Evolutionary conservation across 2,888 invertebrate genomes (phyloP).

Genomic region (Acronicta psi): DNA sequence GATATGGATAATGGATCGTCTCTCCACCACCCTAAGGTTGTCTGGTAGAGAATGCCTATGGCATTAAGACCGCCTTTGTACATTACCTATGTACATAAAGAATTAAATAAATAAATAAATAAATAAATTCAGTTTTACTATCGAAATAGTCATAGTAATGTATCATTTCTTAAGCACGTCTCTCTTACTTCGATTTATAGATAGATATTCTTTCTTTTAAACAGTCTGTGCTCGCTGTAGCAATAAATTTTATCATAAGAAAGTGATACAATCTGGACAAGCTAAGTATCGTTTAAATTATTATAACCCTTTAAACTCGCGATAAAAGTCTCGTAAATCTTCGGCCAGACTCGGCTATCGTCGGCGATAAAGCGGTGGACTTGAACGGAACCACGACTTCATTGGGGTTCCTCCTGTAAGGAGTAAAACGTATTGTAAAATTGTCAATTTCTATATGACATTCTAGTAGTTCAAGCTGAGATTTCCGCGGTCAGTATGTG

Average conservation of each 20-base stretch:
- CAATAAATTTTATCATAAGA: slow-evolving; percentile 45
- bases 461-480: not conserved
- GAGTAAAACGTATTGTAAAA: slow-evolving; percentile 10
- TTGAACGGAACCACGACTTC: slow-evolving; percentile 46
- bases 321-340: slow-evolving; percentile 72
- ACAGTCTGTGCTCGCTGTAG: not conserved
- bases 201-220: not conserved
- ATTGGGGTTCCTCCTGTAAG: slow-evolving; percentile 28
- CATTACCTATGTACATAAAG: too few relatives aligned
- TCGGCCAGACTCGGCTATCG: slow-evolving; percentile 48
- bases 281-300: slow-evolving; percentile 64
- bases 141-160: not conserved
- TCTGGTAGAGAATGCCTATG: too few relatives aligned
- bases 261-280: slow-evolving; percentile 52
- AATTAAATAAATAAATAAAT: too few relatives aligned
- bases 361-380: slow-evolving; percentile 49
- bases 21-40: too few relatives aligned
- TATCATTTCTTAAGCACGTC: not conserved
- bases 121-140: too few relatives aligned
- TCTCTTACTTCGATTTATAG: too few relatives aligned
- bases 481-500: too few relatives aligned
- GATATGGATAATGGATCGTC: too few relatives aligned
- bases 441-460: not conserved
- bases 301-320: slow-evolving; percentile 63
- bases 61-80: too few relatives aligned